Percentiles rank a stretch among this genome's conserved stretches.
Evolutionary conservation across 2,113 vertebrate species (phyloP).

Genomic region (Thomomys bottae): DNA sequence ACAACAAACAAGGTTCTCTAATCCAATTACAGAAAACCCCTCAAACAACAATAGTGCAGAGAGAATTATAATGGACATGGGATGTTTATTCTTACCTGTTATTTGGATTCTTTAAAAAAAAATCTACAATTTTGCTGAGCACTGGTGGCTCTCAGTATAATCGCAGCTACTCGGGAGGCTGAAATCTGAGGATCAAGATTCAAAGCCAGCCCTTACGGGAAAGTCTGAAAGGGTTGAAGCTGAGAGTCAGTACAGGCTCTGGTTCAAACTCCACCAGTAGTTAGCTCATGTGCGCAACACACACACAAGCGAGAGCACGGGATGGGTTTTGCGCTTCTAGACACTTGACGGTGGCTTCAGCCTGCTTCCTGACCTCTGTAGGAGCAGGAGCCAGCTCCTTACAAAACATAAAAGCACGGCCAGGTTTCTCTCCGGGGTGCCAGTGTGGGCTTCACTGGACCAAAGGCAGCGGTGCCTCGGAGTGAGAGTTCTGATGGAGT

Average conservation of each 20-base stretch:
- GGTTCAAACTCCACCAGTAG: too few species aligned
- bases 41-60: not conserved
- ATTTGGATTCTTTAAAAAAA: rapidly evolving
- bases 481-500: not conserved
- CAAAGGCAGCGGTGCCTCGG: not conserved
- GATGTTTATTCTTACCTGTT: rapidly evolving
- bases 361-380: rapidly evolving
- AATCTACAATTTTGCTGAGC: not conserved
- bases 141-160: too few species aligned
- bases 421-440: rapidly evolving
- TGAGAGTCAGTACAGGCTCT: too few species aligned
- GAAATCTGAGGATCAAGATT: too few species aligned
- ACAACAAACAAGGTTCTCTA: too few species aligned
- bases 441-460: not conserved
- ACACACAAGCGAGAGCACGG: too few species aligned
- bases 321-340: not conserved
- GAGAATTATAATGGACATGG: not conserved
- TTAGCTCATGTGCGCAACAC: too few species aligned
- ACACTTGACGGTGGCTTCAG: not conserved
- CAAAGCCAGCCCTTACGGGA: too few species aligned
- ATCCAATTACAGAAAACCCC: not conserved
- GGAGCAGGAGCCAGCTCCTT: not conserved
- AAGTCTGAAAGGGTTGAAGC: too few species aligned
- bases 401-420: rapidly evolving
- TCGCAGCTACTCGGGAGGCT: too few species aligned